These are phyloP conservation scores for Bombylius major DNA, from an alignment of 2,888 invertebrate genomes.

Conservation along the genomic window DNA sequence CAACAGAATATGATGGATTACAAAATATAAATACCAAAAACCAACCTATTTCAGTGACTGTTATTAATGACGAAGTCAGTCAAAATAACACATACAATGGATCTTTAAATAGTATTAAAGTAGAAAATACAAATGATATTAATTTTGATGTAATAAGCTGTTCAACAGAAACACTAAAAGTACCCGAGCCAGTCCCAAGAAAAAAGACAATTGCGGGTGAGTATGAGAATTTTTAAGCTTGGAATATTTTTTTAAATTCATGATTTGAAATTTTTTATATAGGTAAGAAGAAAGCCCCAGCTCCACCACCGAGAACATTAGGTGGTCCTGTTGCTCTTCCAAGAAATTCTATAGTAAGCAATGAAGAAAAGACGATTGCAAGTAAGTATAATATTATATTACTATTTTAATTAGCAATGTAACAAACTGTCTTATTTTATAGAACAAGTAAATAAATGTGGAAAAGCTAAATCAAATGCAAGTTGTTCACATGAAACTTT, in stretches of 20 bases:
- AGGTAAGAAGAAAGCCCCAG: constrained; percentile 27
- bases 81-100: too few species aligned
- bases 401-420: too few species aligned
- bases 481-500: not conserved
- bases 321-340: constrained; percentile 20
- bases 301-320: constrained; percentile 26
- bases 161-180: constrained; percentile 6
- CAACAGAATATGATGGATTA: constrained; percentile 2
- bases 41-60: constrained; percentile 13
- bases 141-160: constrained; percentile 1
- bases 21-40: constrained; percentile 8
- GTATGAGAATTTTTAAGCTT: not conserved
- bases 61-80: constrained; percentile 10
- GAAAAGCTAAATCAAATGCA: not conserved
- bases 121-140: too few species aligned
- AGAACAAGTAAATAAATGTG: not conserved
- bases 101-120: too few species aligned
- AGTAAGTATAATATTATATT: not conserved
- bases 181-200: constrained; percentile 32
- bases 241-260: not conserved
- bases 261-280: too few species aligned
- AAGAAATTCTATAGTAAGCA: constrained; percentile 6
- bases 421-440: not conserved
- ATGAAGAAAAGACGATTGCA: not conserved
- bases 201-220: constrained; percentile 21